Percentiles rank a stretch among this genome's conserved stretches.
These are phyloP conservation scores for Mesoclemmys tuberculata DNA, from an alignment of 2,113 vertebrate genomes.

Conservation along the genomic window DNA sequence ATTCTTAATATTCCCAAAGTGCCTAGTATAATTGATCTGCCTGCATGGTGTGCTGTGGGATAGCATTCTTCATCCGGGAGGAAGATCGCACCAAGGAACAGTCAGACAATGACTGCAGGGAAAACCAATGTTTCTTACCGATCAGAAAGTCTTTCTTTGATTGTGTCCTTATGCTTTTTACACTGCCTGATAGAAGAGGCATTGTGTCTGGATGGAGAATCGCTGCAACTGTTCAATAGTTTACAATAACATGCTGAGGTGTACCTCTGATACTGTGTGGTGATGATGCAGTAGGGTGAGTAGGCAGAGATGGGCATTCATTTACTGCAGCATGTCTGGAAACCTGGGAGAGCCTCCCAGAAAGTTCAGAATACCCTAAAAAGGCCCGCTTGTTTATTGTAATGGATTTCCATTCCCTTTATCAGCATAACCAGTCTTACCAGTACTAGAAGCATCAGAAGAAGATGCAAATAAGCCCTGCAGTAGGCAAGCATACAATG, in stretches of 20 bases:
- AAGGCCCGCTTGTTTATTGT: background rate
- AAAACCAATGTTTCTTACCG: background rate
- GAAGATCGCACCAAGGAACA: background rate
- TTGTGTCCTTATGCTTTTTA: background rate
- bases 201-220: background rate
- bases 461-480: background rate
- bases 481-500: background rate
- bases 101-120: background rate
- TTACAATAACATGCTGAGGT: background rate
- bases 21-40: background rate
- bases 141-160: background rate
- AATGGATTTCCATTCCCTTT: background rate
- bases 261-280: background rate
- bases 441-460: background rate
- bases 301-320: background rate
- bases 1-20: background rate
- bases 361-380: background rate
- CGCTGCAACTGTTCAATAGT: background rate
- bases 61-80: background rate
- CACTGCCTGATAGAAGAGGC: accelerated
- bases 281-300: background rate
- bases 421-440: background rate
- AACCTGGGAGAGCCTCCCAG: background rate
- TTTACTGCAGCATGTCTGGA: background rate
- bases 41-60: background rate